phyloP scores from a whole-genome alignment of 2,797 vertebrate genomes.

The Brachyalestes nurse region DNA sequence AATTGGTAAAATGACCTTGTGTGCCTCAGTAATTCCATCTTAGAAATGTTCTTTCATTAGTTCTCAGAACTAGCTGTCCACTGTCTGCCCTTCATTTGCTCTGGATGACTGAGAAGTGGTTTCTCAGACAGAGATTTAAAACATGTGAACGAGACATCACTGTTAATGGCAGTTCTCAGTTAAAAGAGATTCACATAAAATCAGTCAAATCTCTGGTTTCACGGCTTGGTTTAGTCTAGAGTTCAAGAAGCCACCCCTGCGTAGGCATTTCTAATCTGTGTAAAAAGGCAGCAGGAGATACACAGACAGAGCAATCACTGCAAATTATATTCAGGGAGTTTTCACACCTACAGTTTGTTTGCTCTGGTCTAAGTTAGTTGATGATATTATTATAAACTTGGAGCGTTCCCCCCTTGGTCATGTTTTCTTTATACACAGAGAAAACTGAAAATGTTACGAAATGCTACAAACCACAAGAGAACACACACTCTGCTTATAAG shows the following conservation, averaged over 20 bases:
- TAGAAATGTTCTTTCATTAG: no score
- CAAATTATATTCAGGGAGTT: not conserved
- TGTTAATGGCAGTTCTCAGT: not conserved
- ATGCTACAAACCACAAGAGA: no score
- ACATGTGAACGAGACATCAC: not conserved
- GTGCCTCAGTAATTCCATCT: not conserved
- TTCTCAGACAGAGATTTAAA: not conserved
- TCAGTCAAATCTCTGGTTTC: not conserved
- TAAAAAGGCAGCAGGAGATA: not conserved
- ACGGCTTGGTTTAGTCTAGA: no score
- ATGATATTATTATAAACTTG: no score
- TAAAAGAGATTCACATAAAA: not conserved
- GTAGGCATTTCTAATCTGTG: not conserved
- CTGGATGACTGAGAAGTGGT: not conserved
- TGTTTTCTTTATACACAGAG: no score
- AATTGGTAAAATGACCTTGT: constrained; percentile 12
- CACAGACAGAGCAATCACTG: not conserved
- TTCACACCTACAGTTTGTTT: no score
- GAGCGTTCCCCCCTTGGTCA: no score
- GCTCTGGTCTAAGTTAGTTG: no score
- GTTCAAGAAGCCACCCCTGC: not conserved
- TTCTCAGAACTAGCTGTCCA: not conserved
- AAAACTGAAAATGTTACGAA: no score
- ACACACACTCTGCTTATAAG: no score
- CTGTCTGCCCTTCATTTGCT: not conserved